Conservation (phyloP, 92 coral and sea anemone species). For the Phymanthus crucifer region DNA sequence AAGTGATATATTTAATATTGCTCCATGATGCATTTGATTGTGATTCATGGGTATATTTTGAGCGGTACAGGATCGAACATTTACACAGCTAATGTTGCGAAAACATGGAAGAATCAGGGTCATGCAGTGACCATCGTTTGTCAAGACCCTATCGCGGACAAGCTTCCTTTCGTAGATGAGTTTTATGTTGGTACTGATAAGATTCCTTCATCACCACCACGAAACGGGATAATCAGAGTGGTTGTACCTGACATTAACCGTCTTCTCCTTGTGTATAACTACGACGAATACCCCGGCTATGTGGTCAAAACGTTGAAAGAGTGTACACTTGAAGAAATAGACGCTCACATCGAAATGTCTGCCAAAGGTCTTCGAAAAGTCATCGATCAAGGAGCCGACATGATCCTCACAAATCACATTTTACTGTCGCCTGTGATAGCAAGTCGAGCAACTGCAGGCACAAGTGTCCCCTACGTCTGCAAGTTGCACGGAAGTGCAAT, state of each 20-base stretch:
- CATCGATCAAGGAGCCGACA: conserved; percentile 79
- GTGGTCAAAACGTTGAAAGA: conserved; percentile 79
- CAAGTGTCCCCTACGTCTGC: conserved; percentile 64
- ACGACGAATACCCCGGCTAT: conserved; percentile 76
- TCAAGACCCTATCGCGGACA: conserved; percentile 80
- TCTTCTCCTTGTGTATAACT: conserved; percentile 79
- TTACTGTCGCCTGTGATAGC: conserved; percentile 81
- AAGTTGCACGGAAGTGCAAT: conserved; percentile 88
- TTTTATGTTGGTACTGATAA: conserved; percentile 58
- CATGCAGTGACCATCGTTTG: conserved; percentile 85
- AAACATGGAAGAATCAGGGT: conserved; percentile 80
- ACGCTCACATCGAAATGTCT: conserved; percentile 75
- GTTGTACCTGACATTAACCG: conserved; percentile 84
- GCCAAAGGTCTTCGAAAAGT: conserved; percentile 73
- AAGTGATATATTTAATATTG: background rate
- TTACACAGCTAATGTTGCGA: conserved; percentile 78
- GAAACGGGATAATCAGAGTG: conserved; percentile 67
- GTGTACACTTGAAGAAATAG: conserved; percentile 82
- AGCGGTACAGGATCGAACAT: conserved; percentile 85
- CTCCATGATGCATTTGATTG: conserved; percentile 69
- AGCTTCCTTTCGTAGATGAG: conserved; percentile 79
- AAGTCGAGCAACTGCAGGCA: conserved; percentile 68
- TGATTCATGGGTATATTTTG: conserved; percentile 79
- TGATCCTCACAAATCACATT: conserved; percentile 82
- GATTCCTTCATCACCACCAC: conserved; percentile 71